Conservation (phyloP, 2,113 vertebrate species). For the Petaurus breviceps region DNA sequence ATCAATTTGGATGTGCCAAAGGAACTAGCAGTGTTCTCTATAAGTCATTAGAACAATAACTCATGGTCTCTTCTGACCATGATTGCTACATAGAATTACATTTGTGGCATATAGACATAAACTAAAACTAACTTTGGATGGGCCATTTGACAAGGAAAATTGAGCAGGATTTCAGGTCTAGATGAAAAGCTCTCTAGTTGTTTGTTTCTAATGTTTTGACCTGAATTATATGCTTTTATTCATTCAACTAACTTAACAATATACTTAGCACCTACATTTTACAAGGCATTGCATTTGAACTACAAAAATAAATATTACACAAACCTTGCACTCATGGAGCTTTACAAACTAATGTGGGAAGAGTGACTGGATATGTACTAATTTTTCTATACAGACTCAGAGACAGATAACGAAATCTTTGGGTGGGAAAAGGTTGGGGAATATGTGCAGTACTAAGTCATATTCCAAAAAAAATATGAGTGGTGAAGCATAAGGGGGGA, state of each 20-base stretch:
- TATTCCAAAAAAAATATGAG: not conserved
- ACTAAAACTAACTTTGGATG: not conserved
- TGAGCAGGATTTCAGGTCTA: not conserved
- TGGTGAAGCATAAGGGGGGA: not conserved
- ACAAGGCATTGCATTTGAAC: not conserved
- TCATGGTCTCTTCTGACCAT: not conserved
- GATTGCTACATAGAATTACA: not conserved
- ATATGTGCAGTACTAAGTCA: not conserved
- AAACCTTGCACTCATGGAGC: not conserved
- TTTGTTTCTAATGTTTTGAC: not conserved
- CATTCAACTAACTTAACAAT: not conserved
- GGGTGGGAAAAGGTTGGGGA: not conserved
- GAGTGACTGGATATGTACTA: not conserved
- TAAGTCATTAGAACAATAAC: not conserved
- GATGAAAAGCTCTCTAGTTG: not conserved
- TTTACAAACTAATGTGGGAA: not conserved
- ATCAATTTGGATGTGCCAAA: not conserved
- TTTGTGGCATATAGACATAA: not conserved
- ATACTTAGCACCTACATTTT: not conserved
- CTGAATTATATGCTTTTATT: not conserved
- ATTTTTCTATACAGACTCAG: not conserved
- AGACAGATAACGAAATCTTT: not conserved
- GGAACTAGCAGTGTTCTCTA: not conserved
- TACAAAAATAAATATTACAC: not conserved
- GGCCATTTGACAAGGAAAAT: not conserved